Percentiles rank a stretch among this genome's conserved stretches.
phyloP scores from a whole-genome alignment of 23 tunicate genomes.

The Botrylloides violaceus region DNA sequence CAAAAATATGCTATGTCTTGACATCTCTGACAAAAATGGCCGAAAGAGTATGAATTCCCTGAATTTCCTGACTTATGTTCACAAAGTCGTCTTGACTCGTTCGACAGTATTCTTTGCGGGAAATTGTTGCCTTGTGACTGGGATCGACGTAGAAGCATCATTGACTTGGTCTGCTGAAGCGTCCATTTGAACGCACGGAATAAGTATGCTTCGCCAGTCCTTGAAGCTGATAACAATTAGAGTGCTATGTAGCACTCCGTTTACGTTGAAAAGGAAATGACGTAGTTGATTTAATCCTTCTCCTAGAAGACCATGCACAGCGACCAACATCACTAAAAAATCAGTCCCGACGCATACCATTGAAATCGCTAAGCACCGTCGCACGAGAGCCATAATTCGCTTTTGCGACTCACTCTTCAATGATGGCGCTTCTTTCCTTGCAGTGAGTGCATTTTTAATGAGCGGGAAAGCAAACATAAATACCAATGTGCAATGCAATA shows the following conservation, averaged over 20 bases:
- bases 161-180: too few relatives aligned
- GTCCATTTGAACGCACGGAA: neutral
- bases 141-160: too few relatives aligned
- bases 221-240: neutral
- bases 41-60: too few relatives aligned
- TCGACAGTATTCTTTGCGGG: too few relatives aligned
- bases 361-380: neutral
- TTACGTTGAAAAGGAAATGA: neutral
- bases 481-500: neutral
- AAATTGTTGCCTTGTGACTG: too few relatives aligned
- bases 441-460: neutral
- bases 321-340: neutral
- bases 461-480: neutral
- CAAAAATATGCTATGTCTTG: too few relatives aligned
- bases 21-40: too few relatives aligned
- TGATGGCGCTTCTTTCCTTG: neutral
- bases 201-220: neutral
- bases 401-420: neutral
- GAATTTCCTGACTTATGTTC: too few relatives aligned
- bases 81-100: too few relatives aligned
- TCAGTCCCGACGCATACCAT: neutral
- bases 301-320: neutral
- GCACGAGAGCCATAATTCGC: neutral
- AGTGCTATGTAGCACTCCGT: neutral
- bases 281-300: neutral